Percentiles rank a stretch among this genome's conserved stretches.
These are phyloP conservation scores for Strigamia crassipes DNA, from an alignment of 2,888 invertebrate genomes.

Conservation along the genomic window DNA sequence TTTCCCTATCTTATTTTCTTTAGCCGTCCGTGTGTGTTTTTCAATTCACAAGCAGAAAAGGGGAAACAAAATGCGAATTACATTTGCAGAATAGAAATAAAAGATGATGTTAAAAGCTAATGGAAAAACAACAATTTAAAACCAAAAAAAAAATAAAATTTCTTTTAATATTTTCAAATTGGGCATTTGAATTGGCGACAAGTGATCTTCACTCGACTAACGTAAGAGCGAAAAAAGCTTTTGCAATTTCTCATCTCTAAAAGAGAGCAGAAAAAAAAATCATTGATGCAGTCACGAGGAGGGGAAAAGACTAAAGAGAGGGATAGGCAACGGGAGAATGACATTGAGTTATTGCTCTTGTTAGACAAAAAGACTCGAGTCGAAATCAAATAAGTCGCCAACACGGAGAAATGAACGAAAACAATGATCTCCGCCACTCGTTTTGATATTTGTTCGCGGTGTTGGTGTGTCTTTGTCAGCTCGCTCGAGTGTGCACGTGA, in stretches of 20 bases:
- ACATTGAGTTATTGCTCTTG: slow-evolving; percentile 32
- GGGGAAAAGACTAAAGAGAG: neutral
- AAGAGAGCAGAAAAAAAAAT: neutral
- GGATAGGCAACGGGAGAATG: too few species aligned
- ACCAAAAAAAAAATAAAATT: neutral
- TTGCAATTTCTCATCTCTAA: slow-evolving; percentile 1
- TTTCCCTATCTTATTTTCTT: neutral
- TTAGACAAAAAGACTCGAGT: slow-evolving; percentile 28
- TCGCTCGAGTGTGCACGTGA: neutral
- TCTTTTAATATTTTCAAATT: neutral
- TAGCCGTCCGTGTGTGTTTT: neutral
- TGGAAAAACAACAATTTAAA: neutral
- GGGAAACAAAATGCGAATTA: neutral
- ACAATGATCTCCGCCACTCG: slow-evolving; percentile 5
- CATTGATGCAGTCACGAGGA: slow-evolving; percentile 1
- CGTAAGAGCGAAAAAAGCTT: neutral
- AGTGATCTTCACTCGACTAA: neutral
- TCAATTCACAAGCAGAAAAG: neutral
- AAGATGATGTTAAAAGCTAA: slow-evolving; percentile 31
- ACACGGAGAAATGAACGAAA: neutral
- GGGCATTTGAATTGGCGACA: neutral
- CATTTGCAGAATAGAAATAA: neutral
- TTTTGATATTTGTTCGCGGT: neutral
- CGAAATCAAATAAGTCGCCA: slow-evolving; percentile 5
- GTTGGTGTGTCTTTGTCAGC: slow-evolving; percentile 23